phyloP scores from a whole-genome alignment of 2,113 vertebrate genomes.

The Turnix velox region DNA sequence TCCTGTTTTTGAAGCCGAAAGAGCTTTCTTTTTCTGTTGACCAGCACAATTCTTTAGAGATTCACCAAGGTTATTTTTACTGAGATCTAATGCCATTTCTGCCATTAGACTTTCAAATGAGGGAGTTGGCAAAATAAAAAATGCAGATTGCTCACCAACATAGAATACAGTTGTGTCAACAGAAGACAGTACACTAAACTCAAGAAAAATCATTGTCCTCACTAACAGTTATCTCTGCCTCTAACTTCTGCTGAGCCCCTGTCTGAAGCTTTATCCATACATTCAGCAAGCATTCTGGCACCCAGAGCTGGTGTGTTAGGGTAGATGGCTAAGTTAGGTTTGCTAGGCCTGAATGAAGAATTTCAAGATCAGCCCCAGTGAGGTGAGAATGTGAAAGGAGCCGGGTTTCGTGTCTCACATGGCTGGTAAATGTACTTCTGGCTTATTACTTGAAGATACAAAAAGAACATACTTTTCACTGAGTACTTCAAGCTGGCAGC shows the following conservation, averaged over 20 bases:
- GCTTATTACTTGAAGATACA: neutral
- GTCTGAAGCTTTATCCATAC: neutral
- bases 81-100: neutral
- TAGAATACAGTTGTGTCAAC: neutral
- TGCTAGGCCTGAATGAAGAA: neutral
- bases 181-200: neutral
- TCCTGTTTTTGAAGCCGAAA: neutral
- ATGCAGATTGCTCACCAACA: neutral
- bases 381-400: neutral
- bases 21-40: neutral
- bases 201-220: neutral
- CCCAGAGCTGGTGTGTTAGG: neutral
- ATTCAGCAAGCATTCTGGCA: neutral
- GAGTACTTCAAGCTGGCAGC: neutral
- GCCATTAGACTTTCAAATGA: neutral
- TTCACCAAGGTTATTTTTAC: neutral
- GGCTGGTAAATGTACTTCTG: neutral
- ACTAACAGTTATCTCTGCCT: neutral
- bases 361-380: neutral
- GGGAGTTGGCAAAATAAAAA: neutral
- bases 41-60: neutral
- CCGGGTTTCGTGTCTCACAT: neutral
- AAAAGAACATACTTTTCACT: neutral
- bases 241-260: neutral
- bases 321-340: neutral